These are phyloP conservation scores for Tupiocoris notatus DNA, from an alignment of 2,888 invertebrate species.

Conservation along the genomic window DNA sequence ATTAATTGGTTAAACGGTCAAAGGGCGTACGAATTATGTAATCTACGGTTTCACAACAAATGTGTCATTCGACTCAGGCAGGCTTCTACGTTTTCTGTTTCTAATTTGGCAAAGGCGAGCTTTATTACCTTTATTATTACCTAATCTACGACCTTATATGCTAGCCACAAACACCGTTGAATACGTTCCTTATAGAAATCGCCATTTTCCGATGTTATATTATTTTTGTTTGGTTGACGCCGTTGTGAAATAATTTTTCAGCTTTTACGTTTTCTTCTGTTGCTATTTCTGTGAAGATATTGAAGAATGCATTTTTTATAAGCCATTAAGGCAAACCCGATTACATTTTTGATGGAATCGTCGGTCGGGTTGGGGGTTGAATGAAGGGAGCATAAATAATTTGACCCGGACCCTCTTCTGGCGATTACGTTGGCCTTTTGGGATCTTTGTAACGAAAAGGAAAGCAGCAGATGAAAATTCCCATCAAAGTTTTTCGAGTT, in stretches of 20 bases:
- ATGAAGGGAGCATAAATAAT: constrained; percentile 15
- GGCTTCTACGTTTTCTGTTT: too few relatives aligned
- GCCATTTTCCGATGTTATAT: too few relatives aligned
- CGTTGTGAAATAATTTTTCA: constrained; percentile 8
- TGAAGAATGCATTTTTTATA: constrained; percentile 24
- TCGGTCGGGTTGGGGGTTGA: background rate
- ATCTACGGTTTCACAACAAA: too few relatives aligned
- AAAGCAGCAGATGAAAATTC: background rate
- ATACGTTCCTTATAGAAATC: too few relatives aligned
- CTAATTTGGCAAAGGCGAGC: too few relatives aligned
- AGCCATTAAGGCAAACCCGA: constrained; percentile 19
- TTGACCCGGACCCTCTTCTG: background rate
- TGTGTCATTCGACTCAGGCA: too few relatives aligned
- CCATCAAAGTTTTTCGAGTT: background rate
- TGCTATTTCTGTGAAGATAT: background rate
- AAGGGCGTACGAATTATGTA: too few relatives aligned
- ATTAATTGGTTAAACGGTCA: too few relatives aligned
- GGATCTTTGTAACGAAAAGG: background rate
- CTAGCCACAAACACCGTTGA: too few relatives aligned
- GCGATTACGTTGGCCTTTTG: constrained; percentile 18
- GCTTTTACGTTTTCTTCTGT: background rate
- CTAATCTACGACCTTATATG: too few relatives aligned
- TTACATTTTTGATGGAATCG: constrained; percentile 13
- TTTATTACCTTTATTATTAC: too few relatives aligned
- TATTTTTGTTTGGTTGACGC: background rate